phyloP scores from a whole-genome alignment of 2,797 vertebrate species.

The Chaenodraco wilsoni region DNA sequence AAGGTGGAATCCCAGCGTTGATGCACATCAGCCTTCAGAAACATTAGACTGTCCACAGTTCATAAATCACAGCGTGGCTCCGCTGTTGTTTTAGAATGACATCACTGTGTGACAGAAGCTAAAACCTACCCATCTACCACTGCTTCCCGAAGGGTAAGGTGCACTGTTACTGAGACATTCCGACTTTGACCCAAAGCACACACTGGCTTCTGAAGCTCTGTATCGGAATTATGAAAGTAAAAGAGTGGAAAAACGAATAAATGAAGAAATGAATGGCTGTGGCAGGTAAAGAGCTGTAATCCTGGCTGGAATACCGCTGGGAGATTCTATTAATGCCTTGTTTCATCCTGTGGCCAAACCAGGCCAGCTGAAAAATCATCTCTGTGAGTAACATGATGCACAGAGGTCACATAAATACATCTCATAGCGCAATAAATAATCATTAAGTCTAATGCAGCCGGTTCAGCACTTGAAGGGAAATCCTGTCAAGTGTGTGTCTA shows the following conservation, averaged over 20 bases:
- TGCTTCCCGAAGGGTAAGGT: constrained; percentile 48
- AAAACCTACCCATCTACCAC: constrained; percentile 38
- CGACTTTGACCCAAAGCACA: constrained; percentile 56
- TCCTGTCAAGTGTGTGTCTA: constrained; percentile 62
- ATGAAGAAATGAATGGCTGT: constrained; percentile 40
- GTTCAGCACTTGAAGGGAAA: constrained; percentile 48
- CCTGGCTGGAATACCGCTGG: constrained; percentile 24
- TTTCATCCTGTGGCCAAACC: constrained; percentile 70
- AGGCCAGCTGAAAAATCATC: constrained; percentile 70
- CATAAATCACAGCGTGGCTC: constrained; percentile 55
- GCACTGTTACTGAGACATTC: constrained; percentile 61
- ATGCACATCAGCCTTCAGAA: constrained; percentile 28
- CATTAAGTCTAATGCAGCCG: constrained; percentile 36
- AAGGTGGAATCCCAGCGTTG: constrained; percentile 26
- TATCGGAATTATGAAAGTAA: constrained; percentile 33
- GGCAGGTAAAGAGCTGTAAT: constrained; percentile 26
- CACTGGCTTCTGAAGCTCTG: constrained; percentile 43
- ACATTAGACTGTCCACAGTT: constrained; percentile 31
- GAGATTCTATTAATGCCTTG: constrained; percentile 64
- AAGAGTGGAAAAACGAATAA: constrained; percentile 55
- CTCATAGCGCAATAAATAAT: constrained; percentile 70
- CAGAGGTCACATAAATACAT: constrained; percentile 66
- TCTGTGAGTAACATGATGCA: constrained; percentile 61
- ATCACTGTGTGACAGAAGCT: constrained; percentile 43
- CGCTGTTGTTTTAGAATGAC: constrained; percentile 52